These are phyloP conservation scores for Prionailurus bengalensis DNA, from an alignment of 2,113 vertebrate species.

Conservation along the genomic window DNA sequence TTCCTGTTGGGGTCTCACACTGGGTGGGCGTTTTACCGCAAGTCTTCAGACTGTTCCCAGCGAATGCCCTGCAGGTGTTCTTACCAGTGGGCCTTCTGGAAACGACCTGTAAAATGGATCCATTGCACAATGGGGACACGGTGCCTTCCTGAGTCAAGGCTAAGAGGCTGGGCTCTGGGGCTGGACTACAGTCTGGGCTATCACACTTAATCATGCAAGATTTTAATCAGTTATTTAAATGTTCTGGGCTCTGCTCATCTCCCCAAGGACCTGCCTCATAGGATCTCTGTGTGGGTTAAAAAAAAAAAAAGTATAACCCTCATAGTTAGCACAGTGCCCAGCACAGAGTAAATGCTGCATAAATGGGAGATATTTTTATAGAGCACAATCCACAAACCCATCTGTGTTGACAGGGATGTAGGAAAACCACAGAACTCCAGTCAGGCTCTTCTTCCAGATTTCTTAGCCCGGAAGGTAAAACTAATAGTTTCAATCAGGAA, in stretches of 20 bases:
- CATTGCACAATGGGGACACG: background rate
- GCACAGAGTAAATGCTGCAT: background rate
- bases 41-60: background rate
- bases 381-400: background rate
- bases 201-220: background rate
- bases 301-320: background rate
- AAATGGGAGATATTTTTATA: background rate
- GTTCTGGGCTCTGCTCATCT: background rate
- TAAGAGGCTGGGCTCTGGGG: background rate
- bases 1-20: slow-evolving; percentile 59
- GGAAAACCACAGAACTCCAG: slow-evolving; percentile 43
- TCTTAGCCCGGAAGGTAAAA: slow-evolving; percentile 14
- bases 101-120: background rate
- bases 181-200: background rate
- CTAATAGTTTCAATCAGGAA: background rate
- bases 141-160: background rate
- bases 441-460: background rate
- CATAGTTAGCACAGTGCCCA: background rate
- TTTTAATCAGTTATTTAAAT: background rate
- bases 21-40: slow-evolving; percentile 53
- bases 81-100: background rate
- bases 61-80: slow-evolving; percentile 50
- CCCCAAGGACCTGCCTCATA: background rate
- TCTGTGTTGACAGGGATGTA: background rate
- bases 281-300: background rate